Percentiles rank a stretch among this genome's conserved stretches.
Conservation (phyloP, 2,113 vertebrate genomes). For the Ptilonorhynchus violaceus region DNA sequence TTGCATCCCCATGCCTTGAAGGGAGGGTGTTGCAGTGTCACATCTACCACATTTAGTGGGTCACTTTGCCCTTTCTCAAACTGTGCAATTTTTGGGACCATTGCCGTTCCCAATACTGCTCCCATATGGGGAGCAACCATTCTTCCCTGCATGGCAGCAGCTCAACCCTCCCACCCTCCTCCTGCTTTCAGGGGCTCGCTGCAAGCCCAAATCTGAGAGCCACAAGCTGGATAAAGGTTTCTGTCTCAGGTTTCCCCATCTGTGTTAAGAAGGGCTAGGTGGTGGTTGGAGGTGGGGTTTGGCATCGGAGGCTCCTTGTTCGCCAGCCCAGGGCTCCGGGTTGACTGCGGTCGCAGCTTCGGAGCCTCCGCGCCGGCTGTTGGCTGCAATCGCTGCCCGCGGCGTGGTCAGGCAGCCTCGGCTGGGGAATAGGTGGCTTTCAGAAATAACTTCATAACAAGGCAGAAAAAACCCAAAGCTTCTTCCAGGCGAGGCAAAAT, state of each 20-base stretch:
- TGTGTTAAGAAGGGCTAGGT: background rate
- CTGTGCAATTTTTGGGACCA: background rate
- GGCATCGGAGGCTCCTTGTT: background rate
- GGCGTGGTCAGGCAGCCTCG: background rate
- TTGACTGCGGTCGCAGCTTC: background rate
- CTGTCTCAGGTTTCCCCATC: background rate
- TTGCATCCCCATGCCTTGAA: background rate
- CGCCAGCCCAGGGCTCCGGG: background rate
- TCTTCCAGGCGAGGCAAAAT: background rate
- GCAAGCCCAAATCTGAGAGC: background rate
- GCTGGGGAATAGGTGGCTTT: constrained; percentile 11
- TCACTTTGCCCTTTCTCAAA: background rate
- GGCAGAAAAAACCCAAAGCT: background rate
- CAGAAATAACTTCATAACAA: background rate
- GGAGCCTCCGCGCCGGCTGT: background rate
- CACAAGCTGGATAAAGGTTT: background rate
- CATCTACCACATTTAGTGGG: fast-evolving
- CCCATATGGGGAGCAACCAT: background rate
- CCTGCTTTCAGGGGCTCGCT: background rate
- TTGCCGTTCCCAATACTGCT: fast-evolving
- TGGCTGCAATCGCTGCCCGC: background rate
- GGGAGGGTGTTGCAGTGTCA: fast-evolving
- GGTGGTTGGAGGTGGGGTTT: background rate
- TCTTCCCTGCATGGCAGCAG: background rate
- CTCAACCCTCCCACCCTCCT: background rate